Evolutionary conservation across 2,888 invertebrate species (phyloP), one percentile per base, ranked within the genome.

Genomic region (Macrophya alboannulata): DNA sequence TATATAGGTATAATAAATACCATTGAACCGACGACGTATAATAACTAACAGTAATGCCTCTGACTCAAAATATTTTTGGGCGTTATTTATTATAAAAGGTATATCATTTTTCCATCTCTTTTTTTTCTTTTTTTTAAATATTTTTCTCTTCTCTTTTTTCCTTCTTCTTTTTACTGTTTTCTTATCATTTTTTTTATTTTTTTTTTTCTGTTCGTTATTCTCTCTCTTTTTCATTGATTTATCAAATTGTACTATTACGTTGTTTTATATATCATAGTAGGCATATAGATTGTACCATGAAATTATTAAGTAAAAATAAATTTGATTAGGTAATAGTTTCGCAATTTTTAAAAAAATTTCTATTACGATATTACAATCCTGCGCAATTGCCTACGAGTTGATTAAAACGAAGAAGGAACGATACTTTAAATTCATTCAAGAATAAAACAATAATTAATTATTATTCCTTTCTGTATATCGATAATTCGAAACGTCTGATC

Each of bases 231-330:
- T 10, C 31, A 15, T n/a, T 68, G 1, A 25, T 59, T 55, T 12
- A 43, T 17, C 81, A 68, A 48, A 83, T 88, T 92, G 90, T 90
- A 92, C 91, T 90, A 92, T 92, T 92, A 91, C 91, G 92, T 93
- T 93, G 92, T 92, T 90, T 93, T 93, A 91, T 92, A 93, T 91
- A 93, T 93, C 92, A 91, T 92, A 92, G 92, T 93, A 93, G 92
- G 88, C 65, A 89, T 93, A 93, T 93, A 93, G 93, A 93, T 93
- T 93, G 93, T 93, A 93, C 91, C 92, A 93, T 92, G 93, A 93
- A 93, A 93, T 93, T 83, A 93, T 93, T 92, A 93, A 92, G 92
- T 93, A 92, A 93, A 92, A 93, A 93, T 93, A 93, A 92, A 93
- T 93, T 93, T 93, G 93, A 93, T 93, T 93, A 93, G 93, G 92